These are phyloP conservation scores for Poecilia gillii DNA, from an alignment of 2,797 vertebrate genomes.

Conservation along the genomic window DNA sequence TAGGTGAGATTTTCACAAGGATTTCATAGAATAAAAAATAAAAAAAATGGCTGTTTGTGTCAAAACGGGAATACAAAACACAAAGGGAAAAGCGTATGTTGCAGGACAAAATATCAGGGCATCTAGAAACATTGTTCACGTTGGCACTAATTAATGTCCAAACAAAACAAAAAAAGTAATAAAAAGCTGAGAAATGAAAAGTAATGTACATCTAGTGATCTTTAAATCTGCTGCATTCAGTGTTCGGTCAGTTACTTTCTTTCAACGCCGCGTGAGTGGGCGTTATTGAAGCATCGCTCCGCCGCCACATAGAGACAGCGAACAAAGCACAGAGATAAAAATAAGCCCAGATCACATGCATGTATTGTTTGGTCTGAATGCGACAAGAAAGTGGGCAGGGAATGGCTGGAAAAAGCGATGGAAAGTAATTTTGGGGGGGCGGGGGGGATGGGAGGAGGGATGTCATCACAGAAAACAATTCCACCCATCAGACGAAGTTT, in stretches of 20 bases:
- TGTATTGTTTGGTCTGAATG: not conserved
- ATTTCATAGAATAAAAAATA: not conserved
- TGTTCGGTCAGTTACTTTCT: too few species aligned
- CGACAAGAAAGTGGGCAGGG: not conserved
- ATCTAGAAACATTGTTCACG: not conserved
- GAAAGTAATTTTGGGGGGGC: not conserved
- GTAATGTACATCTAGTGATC: too few species aligned
- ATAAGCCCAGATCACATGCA: not conserved
- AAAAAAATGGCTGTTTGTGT: not conserved
- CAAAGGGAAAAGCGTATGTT: not conserved
- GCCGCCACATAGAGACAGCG: not conserved
- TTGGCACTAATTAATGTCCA: too few species aligned
- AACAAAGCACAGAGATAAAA: constrained; percentile 2
- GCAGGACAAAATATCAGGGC: not conserved
- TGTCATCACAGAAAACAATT: not conserved
- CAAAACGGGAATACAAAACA: not conserved
- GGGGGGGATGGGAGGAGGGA: too few species aligned
- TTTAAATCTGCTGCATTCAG: too few species aligned
- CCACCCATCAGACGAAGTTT: not conserved
- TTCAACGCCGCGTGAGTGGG: not conserved
- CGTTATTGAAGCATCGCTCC: not conserved
- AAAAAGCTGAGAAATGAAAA: too few species aligned
- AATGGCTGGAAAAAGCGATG: not conserved
- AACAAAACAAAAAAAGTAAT: too few species aligned
- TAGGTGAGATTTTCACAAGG: not conserved